Evolutionary conservation across 2,797 vertebrate genomes (phyloP).

Genomic region (Pogonophryne albipinna): DNA sequence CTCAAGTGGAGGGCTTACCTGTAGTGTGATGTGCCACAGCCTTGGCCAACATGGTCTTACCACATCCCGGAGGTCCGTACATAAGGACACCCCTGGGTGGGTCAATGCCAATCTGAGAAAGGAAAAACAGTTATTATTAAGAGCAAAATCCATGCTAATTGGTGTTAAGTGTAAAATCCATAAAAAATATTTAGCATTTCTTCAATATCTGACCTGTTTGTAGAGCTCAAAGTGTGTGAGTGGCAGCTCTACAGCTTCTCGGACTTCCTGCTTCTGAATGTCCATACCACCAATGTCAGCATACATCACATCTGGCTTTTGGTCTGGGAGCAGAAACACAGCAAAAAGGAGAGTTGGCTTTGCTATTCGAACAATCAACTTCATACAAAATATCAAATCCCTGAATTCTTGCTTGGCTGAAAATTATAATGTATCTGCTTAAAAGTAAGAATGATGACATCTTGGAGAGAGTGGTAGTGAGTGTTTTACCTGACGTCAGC

Average conservation of each 20-base stretch:
- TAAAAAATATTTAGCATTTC: neutral
- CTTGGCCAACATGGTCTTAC: slow-evolving; percentile 97
- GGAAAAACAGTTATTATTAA: slow-evolving; percentile 1
- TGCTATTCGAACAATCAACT: neutral
- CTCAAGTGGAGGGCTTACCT: slow-evolving; percentile 75
- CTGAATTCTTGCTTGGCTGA: no score
- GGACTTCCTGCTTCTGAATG: slow-evolving; percentile 98
- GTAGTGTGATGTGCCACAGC: slow-evolving; percentile 97
- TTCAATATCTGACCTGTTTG: slow-evolving; percentile 88
- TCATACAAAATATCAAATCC: neutral
- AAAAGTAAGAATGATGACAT: neutral
- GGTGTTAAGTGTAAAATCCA: neutral
- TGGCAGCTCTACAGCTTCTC: slow-evolving; percentile 95
- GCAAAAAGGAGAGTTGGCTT: neutral
- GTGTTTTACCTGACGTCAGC: slow-evolving; percentile 90
- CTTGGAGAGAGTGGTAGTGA: neutral
- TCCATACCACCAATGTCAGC: slow-evolving; percentile 98
- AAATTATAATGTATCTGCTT: no score
- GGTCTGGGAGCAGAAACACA: slow-evolving; percentile 82
- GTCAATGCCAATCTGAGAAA: slow-evolving; percentile 92
- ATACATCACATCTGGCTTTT: slow-evolving; percentile 97
- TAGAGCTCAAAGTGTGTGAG: slow-evolving; percentile 99
- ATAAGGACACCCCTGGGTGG: slow-evolving; percentile 94
- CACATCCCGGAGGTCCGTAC: slow-evolving; percentile 96
- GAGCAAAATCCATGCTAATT: neutral